A percentile compares a stretch with the other conserved stretches of the same genome.
Conservation (phyloP, 1,140 invertebrate genomes). For the Ctenoplectra terminalis region DNA sequence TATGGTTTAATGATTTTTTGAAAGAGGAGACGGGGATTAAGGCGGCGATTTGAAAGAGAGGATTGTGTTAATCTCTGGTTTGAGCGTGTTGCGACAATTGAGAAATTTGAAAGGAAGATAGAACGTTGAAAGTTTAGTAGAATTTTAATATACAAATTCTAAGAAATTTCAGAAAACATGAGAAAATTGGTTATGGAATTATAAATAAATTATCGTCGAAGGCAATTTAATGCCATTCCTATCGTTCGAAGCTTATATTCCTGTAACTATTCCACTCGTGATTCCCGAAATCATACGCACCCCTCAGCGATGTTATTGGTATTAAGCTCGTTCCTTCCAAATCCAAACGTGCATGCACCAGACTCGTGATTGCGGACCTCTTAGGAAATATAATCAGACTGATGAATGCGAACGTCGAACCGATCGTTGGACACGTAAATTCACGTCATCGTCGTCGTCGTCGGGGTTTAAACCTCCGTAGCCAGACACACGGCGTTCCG, state of each 20-base stretch:
- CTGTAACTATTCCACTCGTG: no score
- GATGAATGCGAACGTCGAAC: slow-evolving; percentile 68
- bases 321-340: slow-evolving; percentile 41
- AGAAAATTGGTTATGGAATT: no score
- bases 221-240: no score
- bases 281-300: not conserved
- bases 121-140: no score
- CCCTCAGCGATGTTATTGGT: slow-evolving; percentile 10
- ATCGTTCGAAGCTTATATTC: no score
- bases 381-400: slow-evolving; percentile 64
- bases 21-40: not conserved
- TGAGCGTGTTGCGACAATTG: no score
- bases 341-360: slow-evolving; percentile 3
- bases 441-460: slow-evolving; percentile 57
- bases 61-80: no score
- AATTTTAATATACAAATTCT: not conserved
- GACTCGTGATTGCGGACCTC: slow-evolving; percentile 60
- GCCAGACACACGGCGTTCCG: slow-evolving; percentile 54
- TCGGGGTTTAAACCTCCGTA: slow-evolving; percentile 56
- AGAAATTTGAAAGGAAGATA: no score
- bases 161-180: not conserved
- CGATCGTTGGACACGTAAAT: slow-evolving; percentile 68
- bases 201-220: not conserved
- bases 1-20: not conserved
- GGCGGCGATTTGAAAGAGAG: no score